Evolutionary conservation across 2,888 invertebrate species (phyloP).

Genomic region (Metacarcinus magister): DNA sequence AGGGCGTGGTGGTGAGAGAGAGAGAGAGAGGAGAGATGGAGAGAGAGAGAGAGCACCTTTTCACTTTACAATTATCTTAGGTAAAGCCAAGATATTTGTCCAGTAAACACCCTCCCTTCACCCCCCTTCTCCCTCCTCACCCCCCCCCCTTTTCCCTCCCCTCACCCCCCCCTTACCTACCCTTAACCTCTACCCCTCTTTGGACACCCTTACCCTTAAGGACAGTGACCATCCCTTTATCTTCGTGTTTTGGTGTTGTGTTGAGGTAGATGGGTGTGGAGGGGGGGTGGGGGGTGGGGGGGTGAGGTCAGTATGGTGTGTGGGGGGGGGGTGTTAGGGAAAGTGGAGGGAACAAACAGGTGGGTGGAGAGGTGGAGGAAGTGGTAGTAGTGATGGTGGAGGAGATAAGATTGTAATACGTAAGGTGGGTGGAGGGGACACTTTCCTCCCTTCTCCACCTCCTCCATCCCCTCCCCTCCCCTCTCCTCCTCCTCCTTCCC

Average conservation of each 20-base stretch:
- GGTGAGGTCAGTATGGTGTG: neutral
- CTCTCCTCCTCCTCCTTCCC: neutral
- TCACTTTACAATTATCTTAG: constrained; percentile 14
- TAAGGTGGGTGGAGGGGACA: neutral
- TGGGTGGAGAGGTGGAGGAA: neutral
- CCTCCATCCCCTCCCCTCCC: neutral
- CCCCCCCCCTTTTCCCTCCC: neutral
- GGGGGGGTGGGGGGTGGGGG: neutral
- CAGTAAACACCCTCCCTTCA: neutral
- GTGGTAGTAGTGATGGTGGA: neutral
- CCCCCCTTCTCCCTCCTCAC: neutral
- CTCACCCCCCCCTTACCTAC: neutral
- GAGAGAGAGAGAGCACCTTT: neutral
- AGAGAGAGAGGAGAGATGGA: neutral
- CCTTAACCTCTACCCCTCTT: neutral
- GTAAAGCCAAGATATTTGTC: constrained; percentile 6
- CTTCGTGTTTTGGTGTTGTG: constrained; percentile 36
- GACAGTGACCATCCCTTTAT: constrained; percentile 40
- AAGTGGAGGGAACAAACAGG: neutral
- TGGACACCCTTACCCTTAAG: neutral
- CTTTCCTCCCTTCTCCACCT: neutral
- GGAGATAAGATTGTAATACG: neutral
- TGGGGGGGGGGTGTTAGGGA: neutral
- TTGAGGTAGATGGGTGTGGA: neutral
- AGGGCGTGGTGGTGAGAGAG: neutral